phyloP scores from a whole-genome alignment of 2,113 vertebrate species.

The Lophotis ruficrista region DNA sequence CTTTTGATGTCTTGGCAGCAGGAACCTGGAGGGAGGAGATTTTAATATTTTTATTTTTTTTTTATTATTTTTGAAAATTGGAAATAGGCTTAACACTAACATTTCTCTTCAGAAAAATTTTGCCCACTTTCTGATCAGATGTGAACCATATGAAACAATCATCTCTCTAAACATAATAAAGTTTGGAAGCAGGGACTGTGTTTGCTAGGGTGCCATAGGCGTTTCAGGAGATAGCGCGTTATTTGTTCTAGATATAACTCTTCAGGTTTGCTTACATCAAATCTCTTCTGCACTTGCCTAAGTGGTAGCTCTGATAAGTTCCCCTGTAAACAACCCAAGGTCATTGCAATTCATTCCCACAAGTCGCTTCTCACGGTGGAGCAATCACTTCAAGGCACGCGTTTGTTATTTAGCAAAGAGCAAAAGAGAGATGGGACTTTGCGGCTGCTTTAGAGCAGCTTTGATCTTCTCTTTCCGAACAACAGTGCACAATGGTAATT shows the following conservation, averaged over 20 bases:
- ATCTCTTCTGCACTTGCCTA: not conserved
- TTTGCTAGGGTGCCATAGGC: not conserved
- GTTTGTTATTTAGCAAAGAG: not conserved
- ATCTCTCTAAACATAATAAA: not conserved
- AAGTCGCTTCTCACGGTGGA: not conserved
- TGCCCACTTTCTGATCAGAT: not conserved
- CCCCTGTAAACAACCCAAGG: not conserved
- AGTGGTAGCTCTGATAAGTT: not conserved
- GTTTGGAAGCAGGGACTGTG: not conserved
- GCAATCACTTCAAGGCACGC: not conserved
- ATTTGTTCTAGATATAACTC: not conserved
- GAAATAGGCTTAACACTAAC: not conserved
- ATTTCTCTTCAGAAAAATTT: not conserved
- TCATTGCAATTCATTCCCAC: conserved; percentile 23
- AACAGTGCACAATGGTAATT: not conserved
- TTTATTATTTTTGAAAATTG: not conserved
- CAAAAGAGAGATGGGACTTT: not conserved
- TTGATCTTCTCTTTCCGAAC: conserved; percentile 25
- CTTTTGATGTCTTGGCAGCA: not conserved
- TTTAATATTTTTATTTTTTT: not conserved
- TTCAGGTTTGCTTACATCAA: not conserved
- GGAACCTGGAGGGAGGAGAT: not conserved
- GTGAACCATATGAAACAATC: not conserved
- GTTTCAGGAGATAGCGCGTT: not conserved
- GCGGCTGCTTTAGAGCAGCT: not conserved